Percentiles rank a stretch among this genome's conserved stretches.
phyloP scores from a whole-genome alignment of 2,888 invertebrate species.

The Cotesia congregata region DNA sequence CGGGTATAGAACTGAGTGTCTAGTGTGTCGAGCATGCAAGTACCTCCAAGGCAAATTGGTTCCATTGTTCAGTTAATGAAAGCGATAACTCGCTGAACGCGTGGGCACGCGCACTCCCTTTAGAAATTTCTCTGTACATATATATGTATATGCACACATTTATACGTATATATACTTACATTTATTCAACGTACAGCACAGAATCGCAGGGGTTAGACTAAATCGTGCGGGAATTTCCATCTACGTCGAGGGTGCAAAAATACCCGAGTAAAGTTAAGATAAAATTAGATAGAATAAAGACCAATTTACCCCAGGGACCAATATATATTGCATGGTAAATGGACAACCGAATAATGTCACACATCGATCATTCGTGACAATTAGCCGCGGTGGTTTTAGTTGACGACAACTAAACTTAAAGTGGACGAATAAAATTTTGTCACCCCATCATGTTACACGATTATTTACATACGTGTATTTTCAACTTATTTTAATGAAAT shows the following conservation, averaged over 20 bases:
- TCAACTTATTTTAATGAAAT: too few species aligned
- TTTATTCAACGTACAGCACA: not conserved
- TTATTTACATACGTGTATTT: too few species aligned
- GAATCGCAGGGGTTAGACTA: not conserved
- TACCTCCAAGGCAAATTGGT: constrained; percentile 56
- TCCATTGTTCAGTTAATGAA: constrained; percentile 64
- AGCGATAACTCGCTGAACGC: constrained; percentile 54
- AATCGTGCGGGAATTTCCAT: constrained; percentile 18
- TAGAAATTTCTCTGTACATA: constrained; percentile 10
- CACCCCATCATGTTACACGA: too few species aligned
- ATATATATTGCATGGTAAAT: constrained; percentile 15
- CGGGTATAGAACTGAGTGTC: not conserved
- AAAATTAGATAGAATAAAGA: not conserved
- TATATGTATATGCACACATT: not conserved
- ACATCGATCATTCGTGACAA: constrained; percentile 64
- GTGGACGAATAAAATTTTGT: too few species aligned
- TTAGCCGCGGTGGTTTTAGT: constrained; percentile 54
- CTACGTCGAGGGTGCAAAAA: constrained; percentile 18
- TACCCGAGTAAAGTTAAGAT: not conserved
- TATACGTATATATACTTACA: not conserved
- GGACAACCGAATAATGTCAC: constrained; percentile 55
- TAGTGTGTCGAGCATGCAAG: constrained; percentile 35
- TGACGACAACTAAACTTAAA: constrained; percentile 1
- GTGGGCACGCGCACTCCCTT: constrained; percentile 21
- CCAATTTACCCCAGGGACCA: not conserved